Percentiles rank a stretch among this genome's conserved stretches.
phyloP scores from a whole-genome alignment of 2,113 vertebrate species.

The Rallus limicola region DNA sequence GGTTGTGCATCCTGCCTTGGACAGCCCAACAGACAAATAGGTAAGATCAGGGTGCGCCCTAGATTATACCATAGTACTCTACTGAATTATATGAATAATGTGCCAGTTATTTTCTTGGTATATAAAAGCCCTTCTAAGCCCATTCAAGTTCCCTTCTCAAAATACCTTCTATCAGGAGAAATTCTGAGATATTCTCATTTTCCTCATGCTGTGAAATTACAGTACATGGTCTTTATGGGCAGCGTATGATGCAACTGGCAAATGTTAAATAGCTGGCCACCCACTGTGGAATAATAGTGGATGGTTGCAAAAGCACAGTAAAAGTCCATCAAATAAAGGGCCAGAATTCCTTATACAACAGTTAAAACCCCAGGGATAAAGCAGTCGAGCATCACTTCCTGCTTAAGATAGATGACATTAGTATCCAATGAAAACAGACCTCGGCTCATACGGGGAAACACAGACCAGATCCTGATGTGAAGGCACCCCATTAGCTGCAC shows the following conservation, averaged over 20 bases:
- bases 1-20: neutral
- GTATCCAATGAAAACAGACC: conserved; percentile 40
- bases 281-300: conserved; percentile 53
- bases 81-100: neutral
- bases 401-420: conserved; percentile 61
- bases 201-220: conserved; percentile 46
- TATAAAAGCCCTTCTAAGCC: neutral
- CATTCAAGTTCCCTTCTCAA: neutral
- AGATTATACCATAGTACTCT: neutral
- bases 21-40: neutral
- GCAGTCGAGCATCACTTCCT: conserved; percentile 76
- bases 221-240: conserved; percentile 4
- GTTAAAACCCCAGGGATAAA: conserved; percentile 68
- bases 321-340: conserved; percentile 62
- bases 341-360: conserved; percentile 65
- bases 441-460: neutral
- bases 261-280: conserved; percentile 56
- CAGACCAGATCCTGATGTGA: neutral
- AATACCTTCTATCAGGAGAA: neutral
- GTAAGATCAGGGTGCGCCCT: neutral
- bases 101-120: neutral
- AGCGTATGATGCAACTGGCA: conserved; percentile 49
- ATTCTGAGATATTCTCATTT: conserved; percentile 38
- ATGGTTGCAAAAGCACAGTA: conserved; percentile 52
- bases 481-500: conserved; percentile 12